Conservation (phyloP, 2,888 invertebrate species). For the Campoplex nolae region DNA sequence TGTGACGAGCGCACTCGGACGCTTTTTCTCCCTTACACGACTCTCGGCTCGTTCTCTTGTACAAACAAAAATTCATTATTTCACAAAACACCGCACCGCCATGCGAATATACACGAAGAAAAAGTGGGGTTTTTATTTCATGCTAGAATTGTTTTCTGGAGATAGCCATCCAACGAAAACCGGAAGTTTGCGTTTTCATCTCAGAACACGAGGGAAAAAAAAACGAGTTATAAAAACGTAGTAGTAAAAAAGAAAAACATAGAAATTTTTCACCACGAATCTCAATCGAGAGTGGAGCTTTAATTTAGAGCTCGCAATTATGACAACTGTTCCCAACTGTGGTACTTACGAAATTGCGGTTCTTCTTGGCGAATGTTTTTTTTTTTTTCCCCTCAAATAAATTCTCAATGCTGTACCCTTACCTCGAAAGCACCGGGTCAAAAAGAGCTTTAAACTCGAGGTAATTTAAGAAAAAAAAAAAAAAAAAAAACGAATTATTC, state of each 20-base stretch:
- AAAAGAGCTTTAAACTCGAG: constrained; percentile 12
- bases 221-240: background rate
- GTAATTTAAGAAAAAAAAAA: background rate
- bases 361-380: background rate
- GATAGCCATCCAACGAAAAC: constrained; percentile 43
- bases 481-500: constrained; percentile 7
- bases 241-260: background rate
- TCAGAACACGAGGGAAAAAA: constrained; percentile 7
- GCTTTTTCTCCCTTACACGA: constrained; percentile 15
- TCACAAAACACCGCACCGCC: constrained; percentile 6
- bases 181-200: constrained; percentile 29
- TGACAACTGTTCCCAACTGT: constrained; percentile 11
- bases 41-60: background rate
- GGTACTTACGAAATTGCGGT: constrained; percentile 20
- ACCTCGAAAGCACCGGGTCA: background rate
- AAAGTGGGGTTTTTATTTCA: constrained; percentile 52
- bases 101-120: background rate
- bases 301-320: constrained; percentile 32
- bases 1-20: constrained; percentile 44
- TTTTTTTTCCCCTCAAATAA: background rate
- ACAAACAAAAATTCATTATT: constrained; percentile 43
- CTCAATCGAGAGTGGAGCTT: constrained; percentile 18
- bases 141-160: constrained; percentile 44
- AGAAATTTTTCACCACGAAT: background rate
- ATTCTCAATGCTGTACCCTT: background rate